Percentiles rank a stretch among this genome's conserved stretches.
These are phyloP conservation scores for Oreotrochilus melanogaster DNA, from an alignment of 2,113 vertebrate genomes.

Conservation along the genomic window DNA sequence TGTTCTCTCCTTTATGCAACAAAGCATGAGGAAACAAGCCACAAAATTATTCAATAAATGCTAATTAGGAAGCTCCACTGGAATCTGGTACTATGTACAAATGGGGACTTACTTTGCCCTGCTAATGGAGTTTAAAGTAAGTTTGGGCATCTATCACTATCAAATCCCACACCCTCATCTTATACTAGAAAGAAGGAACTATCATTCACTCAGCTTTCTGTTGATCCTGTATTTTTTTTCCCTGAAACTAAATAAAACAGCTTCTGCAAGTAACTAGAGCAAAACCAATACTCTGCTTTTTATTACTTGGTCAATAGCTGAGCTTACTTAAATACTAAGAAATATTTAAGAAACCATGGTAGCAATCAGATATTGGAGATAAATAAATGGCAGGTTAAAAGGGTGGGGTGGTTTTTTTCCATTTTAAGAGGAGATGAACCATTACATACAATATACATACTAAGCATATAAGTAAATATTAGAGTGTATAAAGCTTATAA, in stretches of 20 bases:
- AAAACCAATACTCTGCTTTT: background rate
- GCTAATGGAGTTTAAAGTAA: fast-evolving
- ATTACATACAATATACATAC: background rate
- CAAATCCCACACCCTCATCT: background rate
- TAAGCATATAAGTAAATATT: too few species aligned
- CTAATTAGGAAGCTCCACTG: background rate
- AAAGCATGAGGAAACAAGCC: background rate
- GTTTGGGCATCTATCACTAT: background rate
- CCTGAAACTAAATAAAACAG: fast-evolving
- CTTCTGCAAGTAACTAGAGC: background rate
- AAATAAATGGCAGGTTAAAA: too few species aligned
- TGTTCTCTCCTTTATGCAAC: background rate
- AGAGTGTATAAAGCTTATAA: too few species aligned
- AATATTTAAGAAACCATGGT: background rate
- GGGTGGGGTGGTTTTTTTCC: too few species aligned
- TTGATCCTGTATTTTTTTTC: too few species aligned
- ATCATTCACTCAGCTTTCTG: background rate
- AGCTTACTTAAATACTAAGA: background rate
- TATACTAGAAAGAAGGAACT: background rate
- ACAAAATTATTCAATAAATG: background rate
- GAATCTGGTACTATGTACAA: fast-evolving
- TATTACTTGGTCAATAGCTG: background rate
- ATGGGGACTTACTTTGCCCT: background rate
- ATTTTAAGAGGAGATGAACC: background rate
- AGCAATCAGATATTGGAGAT: background rate